Percentiles rank a stretch among this genome's conserved stretches.
phyloP scores from a whole-genome alignment of 2,113 vertebrate genomes.

The Rhabdomys dilectus region DNA sequence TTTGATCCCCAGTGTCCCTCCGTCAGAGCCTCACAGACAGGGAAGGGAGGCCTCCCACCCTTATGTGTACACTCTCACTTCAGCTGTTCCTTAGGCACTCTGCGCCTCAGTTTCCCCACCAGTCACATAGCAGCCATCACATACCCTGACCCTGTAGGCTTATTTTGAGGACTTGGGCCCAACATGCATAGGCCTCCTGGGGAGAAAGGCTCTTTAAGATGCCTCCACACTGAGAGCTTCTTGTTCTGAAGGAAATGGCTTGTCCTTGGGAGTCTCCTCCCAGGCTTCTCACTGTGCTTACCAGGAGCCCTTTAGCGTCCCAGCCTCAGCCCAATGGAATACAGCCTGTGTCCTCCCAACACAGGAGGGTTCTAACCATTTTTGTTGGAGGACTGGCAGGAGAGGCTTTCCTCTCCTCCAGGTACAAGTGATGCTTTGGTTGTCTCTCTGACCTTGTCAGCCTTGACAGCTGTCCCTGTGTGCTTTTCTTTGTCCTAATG shows the following conservation, averaged over 20 bases:
- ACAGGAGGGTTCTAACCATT: no score
- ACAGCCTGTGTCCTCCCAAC: no score
- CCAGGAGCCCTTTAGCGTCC: neutral
- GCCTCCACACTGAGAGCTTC: neutral
- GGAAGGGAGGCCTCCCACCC: neutral
- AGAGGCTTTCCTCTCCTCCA: neutral
- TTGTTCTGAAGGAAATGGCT: neutral
- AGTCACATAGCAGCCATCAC: neutral
- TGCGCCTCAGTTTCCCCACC: neutral
- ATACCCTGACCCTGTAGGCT: neutral
- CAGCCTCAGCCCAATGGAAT: no score
- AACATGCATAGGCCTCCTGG: no score
- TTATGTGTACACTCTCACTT: neutral
- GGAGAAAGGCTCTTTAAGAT: neutral
- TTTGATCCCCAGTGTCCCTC: neutral
- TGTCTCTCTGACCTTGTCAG: neutral
- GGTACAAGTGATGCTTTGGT: neutral
- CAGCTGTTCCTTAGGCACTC: neutral
- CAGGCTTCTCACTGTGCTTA: neutral
- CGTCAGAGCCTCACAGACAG: neutral
- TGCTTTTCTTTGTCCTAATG: neutral
- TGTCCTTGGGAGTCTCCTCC: neutral
- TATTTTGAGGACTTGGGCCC: neutral
- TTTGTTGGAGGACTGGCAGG: no score
- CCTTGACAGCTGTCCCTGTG: fast-evolving